Evolutionary conservation across 2,797 vertebrate species (phyloP), one percentile per base, ranked within the genome.

Genomic region (Mormyrus proboscirostris): DNA sequence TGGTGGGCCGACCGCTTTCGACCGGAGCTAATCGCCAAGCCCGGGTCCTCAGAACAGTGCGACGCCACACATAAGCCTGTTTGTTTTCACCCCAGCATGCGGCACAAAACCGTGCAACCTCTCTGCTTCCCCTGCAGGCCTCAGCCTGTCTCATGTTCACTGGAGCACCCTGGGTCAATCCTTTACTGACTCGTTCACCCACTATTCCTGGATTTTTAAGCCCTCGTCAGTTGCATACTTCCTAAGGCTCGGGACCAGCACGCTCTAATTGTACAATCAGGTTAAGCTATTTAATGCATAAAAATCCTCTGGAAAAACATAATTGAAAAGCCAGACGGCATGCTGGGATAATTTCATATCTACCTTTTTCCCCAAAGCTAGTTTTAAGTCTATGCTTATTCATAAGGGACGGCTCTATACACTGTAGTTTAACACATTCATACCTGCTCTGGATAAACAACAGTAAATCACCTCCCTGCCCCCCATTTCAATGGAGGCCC

Each of bases 391-490:
- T 69, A 22, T 59, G 38, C 86, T 59, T 25, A 89, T 62, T 88
- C 89, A 79, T 51, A 38, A 53, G 86, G 65, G 86, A 90, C 82
- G 53, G 49, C 41, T 62, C 53, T 62, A 50, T 86, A 88, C 53
- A 83, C 89, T 88, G 38, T n/a, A 19, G 41, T 47, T 59, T 53
- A 89, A 88, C 86, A 88, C 85, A 59, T 82, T 82, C 79, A 88
- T 82, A 90, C 65, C 62, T 73, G 47, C 82, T 84, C 53, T 82
- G 47, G 6, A 90, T 82, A 90, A 90, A 88, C 69, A 88, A 73
- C 44, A 59, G 73, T 19, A 90, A 90, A 88, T 90, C 86, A 44
- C 86, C 62, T 86, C 86, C 73, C 59, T 9, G 79, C 49, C 33
- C 79, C n/a, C 44, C 47, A 38, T 38, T 90, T 86, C 47, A 57